A percentile compares a stretch with the other conserved stretches of the same genome.
Evolutionary conservation across 1,140 invertebrate species (phyloP).

Genomic region (Macrobrachium rosenbergii): DNA sequence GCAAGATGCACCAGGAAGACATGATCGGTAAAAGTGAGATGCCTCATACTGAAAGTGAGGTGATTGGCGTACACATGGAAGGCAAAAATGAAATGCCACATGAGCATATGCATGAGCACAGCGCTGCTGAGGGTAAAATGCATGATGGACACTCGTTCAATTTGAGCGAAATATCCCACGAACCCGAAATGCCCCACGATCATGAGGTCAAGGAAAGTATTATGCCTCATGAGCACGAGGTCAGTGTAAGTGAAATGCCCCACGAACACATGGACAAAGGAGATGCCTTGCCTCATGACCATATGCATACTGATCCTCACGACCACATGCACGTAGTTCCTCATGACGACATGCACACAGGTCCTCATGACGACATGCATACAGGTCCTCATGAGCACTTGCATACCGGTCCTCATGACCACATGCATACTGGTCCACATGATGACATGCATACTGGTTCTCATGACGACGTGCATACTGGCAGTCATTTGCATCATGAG

Average conservation of each 20-base stretch:
- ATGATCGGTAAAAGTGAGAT: too few relatives aligned
- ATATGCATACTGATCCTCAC: slow-evolving; percentile 10
- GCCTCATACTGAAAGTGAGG: neutral
- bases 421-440: neutral
- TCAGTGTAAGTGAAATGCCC: neutral
- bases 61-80: neutral
- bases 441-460: too few relatives aligned
- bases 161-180: neutral
- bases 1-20: too few relatives aligned
- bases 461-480: too few relatives aligned
- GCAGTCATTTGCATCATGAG: too few relatives aligned
- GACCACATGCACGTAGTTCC: slow-evolving; percentile 15
- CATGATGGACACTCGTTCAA: slow-evolving; percentile 2
- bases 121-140: neutral
- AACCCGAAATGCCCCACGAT: neutral
- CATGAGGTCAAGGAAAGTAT: neutral
- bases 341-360: neutral
- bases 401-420: neutral
- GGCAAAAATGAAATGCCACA: neutral
- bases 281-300: neutral
- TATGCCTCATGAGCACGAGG: slow-evolving; percentile 15
- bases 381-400: neutral
- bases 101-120: slow-evolving; percentile 26
- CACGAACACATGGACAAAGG: slow-evolving; percentile 7
- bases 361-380: neutral